These are phyloP conservation scores for Oreochromis tanganicae DNA, from an alignment of 2,113 vertebrate species.

Conservation along the genomic window DNA sequence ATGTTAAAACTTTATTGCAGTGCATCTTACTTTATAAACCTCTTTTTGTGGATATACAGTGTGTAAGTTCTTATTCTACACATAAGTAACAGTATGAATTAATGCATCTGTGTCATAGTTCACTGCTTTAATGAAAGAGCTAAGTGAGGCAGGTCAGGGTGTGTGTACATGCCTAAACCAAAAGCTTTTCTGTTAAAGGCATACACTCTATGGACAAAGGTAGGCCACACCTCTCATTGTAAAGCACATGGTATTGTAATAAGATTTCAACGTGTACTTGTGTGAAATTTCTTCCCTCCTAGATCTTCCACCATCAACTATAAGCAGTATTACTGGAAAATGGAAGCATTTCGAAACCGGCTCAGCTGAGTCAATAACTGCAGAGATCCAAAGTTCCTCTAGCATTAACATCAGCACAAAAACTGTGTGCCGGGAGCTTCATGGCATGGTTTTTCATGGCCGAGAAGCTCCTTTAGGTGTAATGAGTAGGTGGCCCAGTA, in stretches of 20 bases:
- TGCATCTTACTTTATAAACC: not conserved
- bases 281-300: not conserved
- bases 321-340: not conserved
- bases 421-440: not conserved
- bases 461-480: not conserved
- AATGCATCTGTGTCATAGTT: not conserved
- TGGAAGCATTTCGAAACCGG: not conserved
- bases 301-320: not conserved
- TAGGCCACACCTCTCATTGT: not conserved
- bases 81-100: not conserved
- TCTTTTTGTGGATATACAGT: not conserved
- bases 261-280: not conserved
- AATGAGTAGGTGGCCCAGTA: not conserved
- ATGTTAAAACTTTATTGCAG: not conserved
- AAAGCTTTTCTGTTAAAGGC: not conserved
- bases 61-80: not conserved
- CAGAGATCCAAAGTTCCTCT: not conserved
- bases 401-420: not conserved
- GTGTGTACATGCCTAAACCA: not conserved
- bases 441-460: not conserved
- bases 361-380: not conserved
- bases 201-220: not conserved
- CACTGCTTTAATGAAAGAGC: not conserved
- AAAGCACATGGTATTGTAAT: not conserved
- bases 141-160: not conserved